A percentile compares a stretch with the other conserved stretches of the same genome.
phyloP scores from a whole-genome alignment of 1,140 invertebrate species.

The Nomia melanderi region DNA sequence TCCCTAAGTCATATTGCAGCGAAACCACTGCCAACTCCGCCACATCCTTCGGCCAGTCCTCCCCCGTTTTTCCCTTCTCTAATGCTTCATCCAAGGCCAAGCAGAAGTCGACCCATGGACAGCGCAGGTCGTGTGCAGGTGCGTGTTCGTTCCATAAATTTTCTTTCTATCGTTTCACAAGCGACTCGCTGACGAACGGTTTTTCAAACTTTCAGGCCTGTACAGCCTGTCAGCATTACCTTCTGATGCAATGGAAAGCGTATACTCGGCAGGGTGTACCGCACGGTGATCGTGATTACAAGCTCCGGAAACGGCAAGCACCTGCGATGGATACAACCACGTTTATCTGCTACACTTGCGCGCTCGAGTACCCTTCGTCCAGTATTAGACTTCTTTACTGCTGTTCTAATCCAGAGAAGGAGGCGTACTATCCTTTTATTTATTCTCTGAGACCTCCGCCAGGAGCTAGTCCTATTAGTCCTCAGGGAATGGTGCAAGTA shows the following conservation, averaged over 20 bases:
- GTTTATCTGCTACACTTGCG: slow-evolving; percentile 95
- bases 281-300: slow-evolving; percentile 89
- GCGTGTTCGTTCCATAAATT: not conserved
- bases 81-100: slow-evolving; percentile 90
- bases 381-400: slow-evolving; percentile 91
- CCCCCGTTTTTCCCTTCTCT: slow-evolving; percentile 92
- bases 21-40: slow-evolving; percentile 81
- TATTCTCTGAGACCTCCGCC: slow-evolving; percentile 88
- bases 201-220: slow-evolving; percentile 83
- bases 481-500: slow-evolving; percentile 91
- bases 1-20: slow-evolving; percentile 86
- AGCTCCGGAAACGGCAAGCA: slow-evolving; percentile 87
- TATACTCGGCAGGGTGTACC: slow-evolving; percentile 85
- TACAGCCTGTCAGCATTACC: slow-evolving; percentile 89
- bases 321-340: slow-evolving; percentile 85
- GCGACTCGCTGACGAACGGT: not conserved
- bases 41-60: slow-evolving; percentile 75
- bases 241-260: slow-evolving; percentile 90
- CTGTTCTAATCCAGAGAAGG: slow-evolving; percentile 90
- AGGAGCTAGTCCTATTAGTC: slow-evolving; percentile 91
- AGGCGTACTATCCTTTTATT: slow-evolving; percentile 94
- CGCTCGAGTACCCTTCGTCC: slow-evolving; percentile 88
- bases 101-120: slow-evolving; percentile 91
- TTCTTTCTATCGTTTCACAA: not conserved
- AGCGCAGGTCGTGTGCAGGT: slow-evolving; percentile 87